Base-by-base conservation (phyloP, 2,888 invertebrate genomes). In the Ashinkailepas kermadecensis region DNA sequence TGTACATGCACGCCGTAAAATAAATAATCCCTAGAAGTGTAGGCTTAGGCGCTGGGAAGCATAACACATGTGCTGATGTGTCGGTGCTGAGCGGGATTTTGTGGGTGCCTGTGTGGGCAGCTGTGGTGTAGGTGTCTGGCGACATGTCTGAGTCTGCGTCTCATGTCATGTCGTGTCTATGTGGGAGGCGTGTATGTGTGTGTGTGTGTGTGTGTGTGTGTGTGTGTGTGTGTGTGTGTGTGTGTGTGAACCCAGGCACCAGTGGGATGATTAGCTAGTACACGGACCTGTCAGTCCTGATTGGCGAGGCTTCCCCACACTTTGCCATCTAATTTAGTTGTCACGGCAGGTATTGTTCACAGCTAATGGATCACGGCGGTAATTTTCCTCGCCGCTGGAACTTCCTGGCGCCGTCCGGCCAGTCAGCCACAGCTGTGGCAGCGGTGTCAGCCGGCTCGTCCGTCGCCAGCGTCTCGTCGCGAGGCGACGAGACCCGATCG, bases 291-390 rank as follows among this genome's bases (percentile, higher is more conserved):
- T 74, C 74, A 74, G 74, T 8, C 54, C 74, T 74, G 74, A 74
- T 74, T 74, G 74, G 74, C 54, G 74, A 74, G 54, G 74, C 54
- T 74, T 74, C 74, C 74, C 74, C 74, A 74, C 74, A 74, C 74
- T 74, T 74, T 39, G 74, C 74, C 54, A 54, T 74, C 74, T 74
- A 74, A 74, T 74, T 74, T 74, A 74, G 74, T 74, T 74, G 74
- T 74, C 74, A 74, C 7, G 74, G 18, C 54, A 74, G 74, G 74
- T 74, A 74, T 74, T 74, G 74, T 74, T 74, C 74, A 39, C 74
- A 25, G 23, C 74, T 74, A 74, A 74, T 74, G 74, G 74, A 74
- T 74, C 74, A 74, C 74, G 54, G 54, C n/a, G 74, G 74, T 74
- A 74, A 74, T 74, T 74, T 54, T 54, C 15, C 74, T 74, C 74